Evolutionary conservation across 1,140 invertebrate genomes (phyloP), one percentile per base, ranked within the genome.

Genomic region (Agrypnia vestita): DNA sequence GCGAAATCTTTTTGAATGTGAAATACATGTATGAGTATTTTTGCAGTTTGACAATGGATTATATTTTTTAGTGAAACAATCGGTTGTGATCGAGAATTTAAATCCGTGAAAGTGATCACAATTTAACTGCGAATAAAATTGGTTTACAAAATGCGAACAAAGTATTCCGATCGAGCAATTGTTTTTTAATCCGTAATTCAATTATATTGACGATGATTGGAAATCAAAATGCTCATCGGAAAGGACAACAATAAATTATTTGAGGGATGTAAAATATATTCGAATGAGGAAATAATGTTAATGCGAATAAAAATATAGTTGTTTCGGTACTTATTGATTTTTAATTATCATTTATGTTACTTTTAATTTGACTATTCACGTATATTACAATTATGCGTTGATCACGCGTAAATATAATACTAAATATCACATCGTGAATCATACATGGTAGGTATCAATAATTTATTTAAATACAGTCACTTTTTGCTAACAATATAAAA

Each of bases 381-480:
- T 43, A 56, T 78, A 72, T 72, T 78, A 78, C 64, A 78, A 78
- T 78, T 78, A 78, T 44, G 15, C 76, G 76, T 77, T 49, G 51
- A 13, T 64, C 19, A 79, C 77, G 71, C 55, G 62, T 79, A 73
- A 79, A 79, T 61, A 79, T 79, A 79, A 79, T 74, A 79, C 51
- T 73, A 53, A 79, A 79, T 79, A 79, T 79, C 77, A 79, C 77
- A 79, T 44, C 77, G 77, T 56, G 69, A 74, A 62, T 79, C 46
- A 79, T 72, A 74, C 71, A 73, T 51, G 55, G 21, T 47, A 56
- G 15, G n/a, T 15, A 79, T 79, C 69, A 80, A 82, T 82, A 82
- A 82, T 74, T 74, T 35, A 35, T 35, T 35, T 82, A 83, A 83
- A 78, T 80, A 83, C 82, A 83, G 82, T 80, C 81, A 76, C 80